Base-by-base conservation (phyloP, 2,888 invertebrate species). In the Idaea aversata region DNA sequence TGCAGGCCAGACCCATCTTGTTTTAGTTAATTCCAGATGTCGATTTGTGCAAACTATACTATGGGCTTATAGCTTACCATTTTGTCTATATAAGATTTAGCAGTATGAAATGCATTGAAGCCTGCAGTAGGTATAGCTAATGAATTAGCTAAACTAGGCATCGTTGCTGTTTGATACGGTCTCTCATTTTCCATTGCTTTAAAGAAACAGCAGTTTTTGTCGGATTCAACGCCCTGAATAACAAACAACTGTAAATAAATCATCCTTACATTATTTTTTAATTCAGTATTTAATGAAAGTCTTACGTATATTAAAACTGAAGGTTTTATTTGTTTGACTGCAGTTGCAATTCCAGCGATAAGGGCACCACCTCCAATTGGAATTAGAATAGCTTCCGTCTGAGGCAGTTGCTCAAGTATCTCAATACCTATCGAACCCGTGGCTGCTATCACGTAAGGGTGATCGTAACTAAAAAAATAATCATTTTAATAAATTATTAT, bases 331-430 rank as follows among this genome's bases (percentile, higher is more conserved):
- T 95, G 95, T 87, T 98, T 98, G 59, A 97, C 94, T 0, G 97
- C 97, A 0, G 96, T 91, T 0, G 97, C 96, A 34, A 97, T 94
- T 0, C 98, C 98, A 3, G 98, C 98, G 65, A 99, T 95, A 0
- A 98, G 93, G 0, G 98, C 98, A 7, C 96, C 97, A 4, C 98
- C 98, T 0, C 98, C 98, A 0, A 98, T 96, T 0, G 98, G 98
- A 5, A 98, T 94, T 1, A 98, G 93, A 64, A 98, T 95, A 0
- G 97, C 98, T 83, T 98, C 97, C 0, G 97, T 94, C 68, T 96
- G 93, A 0, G 95, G 94, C 3, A 98, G 95, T 85, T 98, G 97
- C 75, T 98, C 97, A 35, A 97, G 87, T 71, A 99, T 97, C 88
- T 98, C 98, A 70, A 98, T 83, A 5, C 97, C 98, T 79, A 98